Evolutionary conservation across 2,888 invertebrate species (phyloP).

Genomic region (Cantharis lateralis): DNA sequence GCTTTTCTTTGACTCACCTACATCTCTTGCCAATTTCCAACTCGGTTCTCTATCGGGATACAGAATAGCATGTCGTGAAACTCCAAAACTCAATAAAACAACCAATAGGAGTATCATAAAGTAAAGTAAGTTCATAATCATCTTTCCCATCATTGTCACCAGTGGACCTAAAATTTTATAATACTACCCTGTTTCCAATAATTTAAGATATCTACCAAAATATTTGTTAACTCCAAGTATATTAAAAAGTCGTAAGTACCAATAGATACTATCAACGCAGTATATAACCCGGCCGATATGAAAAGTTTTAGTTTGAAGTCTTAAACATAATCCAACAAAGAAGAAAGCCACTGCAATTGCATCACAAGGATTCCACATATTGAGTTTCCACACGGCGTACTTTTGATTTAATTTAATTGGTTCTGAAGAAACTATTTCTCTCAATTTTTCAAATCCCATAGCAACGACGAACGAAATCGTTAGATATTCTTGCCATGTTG

Average conservation of each 20-base stretch:
- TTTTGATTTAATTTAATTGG: slow-evolving; percentile 88
- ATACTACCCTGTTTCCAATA: not conserved
- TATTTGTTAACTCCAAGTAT: slow-evolving; percentile 97
- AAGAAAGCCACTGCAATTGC: slow-evolving; percentile 89
- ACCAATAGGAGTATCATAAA: slow-evolving; percentile 95
- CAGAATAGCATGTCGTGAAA: slow-evolving; percentile 91
- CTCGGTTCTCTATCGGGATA: slow-evolving; percentile 86
- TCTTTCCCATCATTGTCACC: slow-evolving; percentile 99
- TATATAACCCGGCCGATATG: slow-evolving; percentile 88
- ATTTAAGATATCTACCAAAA: slow-evolving; percentile 66
- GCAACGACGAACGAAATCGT: slow-evolving; percentile 89
- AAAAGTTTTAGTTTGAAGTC: slow-evolving; percentile 75
- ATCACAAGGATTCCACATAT: slow-evolving; percentile 96
- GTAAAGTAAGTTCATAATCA: slow-evolving; percentile 99
- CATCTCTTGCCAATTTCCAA: slow-evolving; percentile 89
- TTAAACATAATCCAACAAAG: slow-evolving; percentile 77
- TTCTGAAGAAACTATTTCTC: slow-evolving; percentile 89
- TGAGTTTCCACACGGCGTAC: slow-evolving; percentile 91
- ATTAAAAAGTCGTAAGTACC: slow-evolving; percentile 92
- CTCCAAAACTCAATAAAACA: slow-evolving; percentile 96
- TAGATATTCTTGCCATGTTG: slow-evolving; percentile 88
- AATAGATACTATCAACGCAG: slow-evolving; percentile 92
- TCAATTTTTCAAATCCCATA: slow-evolving; percentile 88
- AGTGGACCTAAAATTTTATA: slow-evolving; percentile 73
- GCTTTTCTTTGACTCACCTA: slow-evolving; percentile 71